Evolutionary conservation across 2,113 vertebrate genomes (phyloP).

Genomic region (Ctenodactylus gundi): DNA sequence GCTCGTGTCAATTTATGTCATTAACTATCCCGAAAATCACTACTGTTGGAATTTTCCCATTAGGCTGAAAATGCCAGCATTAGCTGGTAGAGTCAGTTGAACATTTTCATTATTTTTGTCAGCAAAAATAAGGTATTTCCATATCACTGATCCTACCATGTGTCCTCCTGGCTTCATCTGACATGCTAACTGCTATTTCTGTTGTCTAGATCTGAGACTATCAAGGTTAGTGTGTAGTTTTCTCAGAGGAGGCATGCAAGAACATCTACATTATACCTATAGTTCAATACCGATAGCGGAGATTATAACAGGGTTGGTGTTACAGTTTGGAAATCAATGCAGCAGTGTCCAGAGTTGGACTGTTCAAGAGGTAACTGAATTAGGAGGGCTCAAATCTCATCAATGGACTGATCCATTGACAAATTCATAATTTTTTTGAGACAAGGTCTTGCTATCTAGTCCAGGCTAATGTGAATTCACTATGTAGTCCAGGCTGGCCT

Average conservation of each 20-base stretch:
- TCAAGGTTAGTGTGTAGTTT: neutral
- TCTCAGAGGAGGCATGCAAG: neutral
- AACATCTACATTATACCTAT: neutral
- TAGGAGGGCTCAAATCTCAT: no score
- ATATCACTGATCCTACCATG: neutral
- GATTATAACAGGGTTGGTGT: neutral
- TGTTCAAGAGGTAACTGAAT: no score
- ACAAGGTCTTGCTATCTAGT: no score
- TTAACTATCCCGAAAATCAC: neutral
- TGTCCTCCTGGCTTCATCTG: constrained; percentile 5
- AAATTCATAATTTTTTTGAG: no score
- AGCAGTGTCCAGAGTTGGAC: no score
- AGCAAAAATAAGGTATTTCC: constrained; percentile 9
- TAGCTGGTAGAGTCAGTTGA: neutral
- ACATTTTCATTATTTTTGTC: constrained; percentile 29
- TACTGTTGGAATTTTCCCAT: neutral
- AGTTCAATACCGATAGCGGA: neutral
- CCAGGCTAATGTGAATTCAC: no score
- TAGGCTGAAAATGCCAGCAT: neutral
- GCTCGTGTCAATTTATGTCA: neutral
- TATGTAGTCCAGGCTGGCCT: no score
- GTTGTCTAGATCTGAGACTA: neutral
- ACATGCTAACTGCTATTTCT: constrained; percentile 16
- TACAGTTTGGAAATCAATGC: neutral
- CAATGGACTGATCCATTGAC: no score